A percentile compares a stretch with the other conserved stretches of the same genome.
Conservation (phyloP, 2,888 invertebrate genomes). For the Orchestes rusci region DNA sequence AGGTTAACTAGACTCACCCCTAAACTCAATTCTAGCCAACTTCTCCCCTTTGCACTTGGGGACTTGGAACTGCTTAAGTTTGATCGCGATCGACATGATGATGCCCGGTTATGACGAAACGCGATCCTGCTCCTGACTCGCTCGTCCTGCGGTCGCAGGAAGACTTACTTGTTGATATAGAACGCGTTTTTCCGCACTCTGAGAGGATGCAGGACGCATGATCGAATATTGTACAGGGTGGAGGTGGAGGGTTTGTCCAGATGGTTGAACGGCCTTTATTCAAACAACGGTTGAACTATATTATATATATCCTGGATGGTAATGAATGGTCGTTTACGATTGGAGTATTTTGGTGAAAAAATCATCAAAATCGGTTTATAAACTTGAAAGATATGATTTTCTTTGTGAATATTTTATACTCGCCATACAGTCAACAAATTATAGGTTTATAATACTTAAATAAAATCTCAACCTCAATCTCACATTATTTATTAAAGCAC, state of each 20-base stretch:
- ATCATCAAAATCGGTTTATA: no score
- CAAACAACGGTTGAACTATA: no score
- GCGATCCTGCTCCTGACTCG: constrained; percentile 26
- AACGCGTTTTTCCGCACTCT: constrained; percentile 27
- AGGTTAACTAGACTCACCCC: constrained; percentile 71
- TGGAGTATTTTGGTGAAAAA: no score
- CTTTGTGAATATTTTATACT: no score
- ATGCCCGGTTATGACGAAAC: constrained; percentile 15
- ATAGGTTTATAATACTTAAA: no score
- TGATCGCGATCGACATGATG: constrained; percentile 61
- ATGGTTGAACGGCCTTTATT: no score
- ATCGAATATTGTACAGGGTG: constrained; percentile 10
- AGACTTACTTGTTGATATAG: constrained; percentile 41
- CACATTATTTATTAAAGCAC: no score
- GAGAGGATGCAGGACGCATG: constrained; percentile 24
- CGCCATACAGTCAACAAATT: no score
- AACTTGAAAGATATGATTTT: no score
- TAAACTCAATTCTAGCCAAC: constrained; percentile 61
- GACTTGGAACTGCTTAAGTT: constrained; percentile 61
- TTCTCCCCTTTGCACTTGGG: constrained; percentile 62
- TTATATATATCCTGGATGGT: no score
- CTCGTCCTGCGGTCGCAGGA: constrained; percentile 28
- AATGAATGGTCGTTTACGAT: no score
- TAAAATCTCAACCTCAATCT: no score
- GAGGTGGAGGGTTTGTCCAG: neutral